Base-by-base conservation (phyloP, 2,797 vertebrate genomes). In the Acropternis orthonyx region DNA sequence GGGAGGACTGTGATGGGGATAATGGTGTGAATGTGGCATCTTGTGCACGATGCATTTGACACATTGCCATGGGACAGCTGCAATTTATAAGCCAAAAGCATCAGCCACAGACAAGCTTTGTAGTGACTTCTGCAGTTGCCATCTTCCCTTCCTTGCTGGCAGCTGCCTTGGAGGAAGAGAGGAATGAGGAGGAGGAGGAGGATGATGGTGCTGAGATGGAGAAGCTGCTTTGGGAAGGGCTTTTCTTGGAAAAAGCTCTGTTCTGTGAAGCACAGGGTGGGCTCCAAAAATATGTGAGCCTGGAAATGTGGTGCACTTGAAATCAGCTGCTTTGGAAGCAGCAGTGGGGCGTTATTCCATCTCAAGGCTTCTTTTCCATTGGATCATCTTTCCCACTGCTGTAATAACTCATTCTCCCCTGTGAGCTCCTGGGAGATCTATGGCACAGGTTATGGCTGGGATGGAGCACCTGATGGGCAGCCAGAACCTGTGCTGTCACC, bases 231-330 rank as follows among this genome's bases (percentile, higher is more conserved):
- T 86, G 58, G 66, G 95, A 90, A 93, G 46, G 90, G 68, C 72
- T 89, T 92, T 96, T 94, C 85, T 92, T 89, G 90, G 90, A 66
- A 77, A 44, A 69, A 85, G 13, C 77, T 92, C 39, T 32, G 9
- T 26, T 71, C 89, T 46, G 58, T 32, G 74, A 8, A 4, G 55
- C n/a, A 19, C 27, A 24, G 56, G 82, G 63, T 54, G 78, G 81
- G 52, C 68, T 93, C 75, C 75, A 68, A 79, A 88, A 82, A 68
- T n/a, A 41, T 20, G 71, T 52, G 84, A 78, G 63, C n/a, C 87
- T 93, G 93, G 93, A 52, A 67, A 44, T 34, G 74, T 7, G 49
- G 73, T 41, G 66, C 52, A 10, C 49, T 63, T 32, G 37, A 6
- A 59, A 61, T 68, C 89, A 86, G 84, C 93, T 61, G 56, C 73